Evolutionary conservation across 2,888 invertebrate species (phyloP), one percentile per base, ranked within the genome.

Genomic region (Argyra leucocephala): DNA sequence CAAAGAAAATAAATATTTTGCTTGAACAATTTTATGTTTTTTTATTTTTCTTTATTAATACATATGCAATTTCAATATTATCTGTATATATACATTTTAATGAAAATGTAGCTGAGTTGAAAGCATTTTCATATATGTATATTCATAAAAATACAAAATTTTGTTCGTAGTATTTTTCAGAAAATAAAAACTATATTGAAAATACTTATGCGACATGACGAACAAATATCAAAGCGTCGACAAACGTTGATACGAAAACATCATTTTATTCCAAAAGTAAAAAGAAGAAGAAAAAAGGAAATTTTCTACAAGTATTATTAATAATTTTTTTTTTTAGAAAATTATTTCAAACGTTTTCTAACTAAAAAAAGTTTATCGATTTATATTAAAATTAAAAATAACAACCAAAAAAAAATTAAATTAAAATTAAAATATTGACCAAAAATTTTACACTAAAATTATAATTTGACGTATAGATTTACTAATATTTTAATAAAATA

Each of bases 221-320:
- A 48, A 48, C 48, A 71, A 70, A 74, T 74, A 75, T 80, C 80
- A 80, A 79, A 80, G 78, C 78, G 77, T 79, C 76, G 75, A 76
- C 78, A 80, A 79, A 78, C 80, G 80, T 80, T 75, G 80, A 74
- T 78, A 78, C 76, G 80, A 76, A 76, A 78, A 78, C 80, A 80
- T 79, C 80, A 75, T 63, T 62, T 23, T 22, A 57, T 62, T 63
- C 57, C 24, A 9, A 58, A 12, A 63, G 26, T 64, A 70, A 63
- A 64, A 70, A 66, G 64, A 67, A 67, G 64, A 64, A 64, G 63
- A 23, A 58, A 58, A 62, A 66, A 26, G 66, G 58, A 66, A 61
- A 2, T 48, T 48, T 48, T 48, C n/a, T n/a, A 48, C 48, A 48
- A 48, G 48, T 48, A 12, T 48, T 7, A 31, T 31, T 31, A 31